phyloP scores from a whole-genome alignment of 2,888 invertebrate species.

The Plemyria rubiginata region DNA sequence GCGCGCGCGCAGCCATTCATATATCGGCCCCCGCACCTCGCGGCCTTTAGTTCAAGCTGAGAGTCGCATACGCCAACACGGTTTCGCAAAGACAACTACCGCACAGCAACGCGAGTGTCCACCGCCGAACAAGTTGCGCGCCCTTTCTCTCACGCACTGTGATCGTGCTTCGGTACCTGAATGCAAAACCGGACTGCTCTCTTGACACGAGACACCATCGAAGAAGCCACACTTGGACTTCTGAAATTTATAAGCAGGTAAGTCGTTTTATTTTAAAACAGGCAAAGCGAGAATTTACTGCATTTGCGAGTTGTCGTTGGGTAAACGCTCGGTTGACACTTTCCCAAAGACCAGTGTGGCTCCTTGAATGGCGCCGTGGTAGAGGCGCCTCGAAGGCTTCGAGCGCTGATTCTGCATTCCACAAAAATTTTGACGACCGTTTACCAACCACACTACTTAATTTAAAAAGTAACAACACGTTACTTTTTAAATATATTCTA shows the following conservation, averaged over 20 bases:
- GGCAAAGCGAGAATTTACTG: slow-evolving; percentile 65
- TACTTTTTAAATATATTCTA: slow-evolving; percentile 74
- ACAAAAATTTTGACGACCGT: slow-evolving; percentile 48
- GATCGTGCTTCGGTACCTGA: slow-evolving; percentile 81
- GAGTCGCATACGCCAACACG: slow-evolving; percentile 75
- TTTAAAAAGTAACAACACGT: no score
- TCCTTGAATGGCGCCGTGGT: slow-evolving; percentile 50
- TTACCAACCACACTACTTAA: slow-evolving; percentile 43
- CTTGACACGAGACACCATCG: slow-evolving; percentile 67
- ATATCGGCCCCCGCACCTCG: slow-evolving; percentile 79
- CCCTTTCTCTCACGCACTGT: slow-evolving; percentile 83
- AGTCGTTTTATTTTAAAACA: slow-evolving; percentile 54
- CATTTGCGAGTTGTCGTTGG: slow-evolving; percentile 63
- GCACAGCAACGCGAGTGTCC: slow-evolving; percentile 74
- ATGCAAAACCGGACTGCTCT: slow-evolving; percentile 82
- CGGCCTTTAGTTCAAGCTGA: slow-evolving; percentile 79
- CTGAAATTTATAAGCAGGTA: slow-evolving; percentile 67
- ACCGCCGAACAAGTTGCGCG: slow-evolving; percentile 74
- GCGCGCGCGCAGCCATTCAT: slow-evolving; percentile 68
- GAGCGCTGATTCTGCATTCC: slow-evolving; percentile 53
- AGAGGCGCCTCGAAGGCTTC: slow-evolving; percentile 47
- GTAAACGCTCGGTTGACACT: slow-evolving; percentile 58
- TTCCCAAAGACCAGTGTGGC: slow-evolving; percentile 62
- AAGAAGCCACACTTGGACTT: slow-evolving; percentile 67
- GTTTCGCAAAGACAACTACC: slow-evolving; percentile 72